Percentiles rank a stretch among this genome's conserved stretches.
Evolutionary conservation across 2,113 vertebrate species (phyloP).

Genomic region (Oxyura jamaicensis): DNA sequence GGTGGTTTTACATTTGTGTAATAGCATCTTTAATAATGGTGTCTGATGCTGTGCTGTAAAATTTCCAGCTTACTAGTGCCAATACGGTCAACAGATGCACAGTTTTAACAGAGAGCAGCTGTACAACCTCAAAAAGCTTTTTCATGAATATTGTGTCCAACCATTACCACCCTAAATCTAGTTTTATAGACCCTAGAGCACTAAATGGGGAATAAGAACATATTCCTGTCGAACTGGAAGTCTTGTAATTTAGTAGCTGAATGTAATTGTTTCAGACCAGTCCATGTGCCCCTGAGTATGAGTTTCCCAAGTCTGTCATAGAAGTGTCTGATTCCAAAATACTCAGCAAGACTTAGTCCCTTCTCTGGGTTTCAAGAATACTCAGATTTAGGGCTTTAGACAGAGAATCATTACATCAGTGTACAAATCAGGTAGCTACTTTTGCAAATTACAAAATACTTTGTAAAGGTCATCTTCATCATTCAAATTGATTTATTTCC

Average conservation of each 20-base stretch:
- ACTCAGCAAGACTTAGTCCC: neutral
- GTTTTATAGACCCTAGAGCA: neutral
- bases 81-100: neutral
- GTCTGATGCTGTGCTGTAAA: neutral
- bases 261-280: neutral
- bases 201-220: neutral
- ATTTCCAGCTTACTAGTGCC: neutral
- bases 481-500: neutral
- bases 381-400: neutral
- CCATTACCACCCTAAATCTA: neutral
- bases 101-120: neutral
- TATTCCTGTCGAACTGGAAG: neutral
- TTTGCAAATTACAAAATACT: neutral
- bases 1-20: neutral
- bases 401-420: neutral
- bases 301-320: neutral
- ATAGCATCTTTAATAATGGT: neutral
- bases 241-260: neutral
- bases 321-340: neutral
- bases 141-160: neutral
- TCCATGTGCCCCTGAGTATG: accelerated
- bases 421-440: neutral
- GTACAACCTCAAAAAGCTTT: neutral
- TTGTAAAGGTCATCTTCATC: neutral
- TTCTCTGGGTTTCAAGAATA: neutral